These are phyloP conservation scores for Muscidifurax raptorellus DNA, from an alignment of 1,140 invertebrate species.

Conservation along the genomic window DNA sequence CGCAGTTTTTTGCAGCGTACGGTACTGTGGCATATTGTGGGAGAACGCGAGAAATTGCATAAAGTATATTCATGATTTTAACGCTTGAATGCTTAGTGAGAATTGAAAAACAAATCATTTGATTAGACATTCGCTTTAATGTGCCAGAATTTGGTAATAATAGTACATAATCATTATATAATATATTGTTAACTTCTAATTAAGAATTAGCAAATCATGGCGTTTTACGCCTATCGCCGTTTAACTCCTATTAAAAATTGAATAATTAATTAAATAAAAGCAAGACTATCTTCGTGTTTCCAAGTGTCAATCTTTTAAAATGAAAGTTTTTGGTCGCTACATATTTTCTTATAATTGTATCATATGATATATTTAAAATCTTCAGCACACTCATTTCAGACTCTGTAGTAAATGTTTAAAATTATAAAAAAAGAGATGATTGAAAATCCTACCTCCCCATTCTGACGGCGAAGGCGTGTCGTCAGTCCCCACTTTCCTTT, in stretches of 20 bases:
- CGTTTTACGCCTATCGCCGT: no score
- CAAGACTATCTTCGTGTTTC: no score
- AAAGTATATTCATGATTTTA: conserved; percentile 33
- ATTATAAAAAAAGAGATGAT: background rate
- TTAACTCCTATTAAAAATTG: no score
- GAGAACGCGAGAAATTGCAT: conserved; percentile 33
- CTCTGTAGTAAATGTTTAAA: background rate
- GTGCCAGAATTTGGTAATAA: background rate
- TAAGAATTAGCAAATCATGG: no score
- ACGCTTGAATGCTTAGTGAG: conserved; percentile 28
- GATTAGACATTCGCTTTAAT: background rate
- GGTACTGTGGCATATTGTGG: conserved; percentile 6
- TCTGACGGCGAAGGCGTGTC: conserved; percentile 43
- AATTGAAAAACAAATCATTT: conserved; percentile 11
- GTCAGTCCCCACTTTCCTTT: conserved; percentile 16
- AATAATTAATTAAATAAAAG: no score
- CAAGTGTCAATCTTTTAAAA: no score
- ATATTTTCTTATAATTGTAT: no score
- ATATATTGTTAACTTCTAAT: no score
- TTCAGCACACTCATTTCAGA: no score
- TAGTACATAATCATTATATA: background rate
- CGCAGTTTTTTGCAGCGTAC: conserved; percentile 18
- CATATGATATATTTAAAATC: no score
- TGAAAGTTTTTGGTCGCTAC: no score
- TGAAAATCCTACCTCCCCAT: background rate